Evolutionary conservation across 2,888 invertebrate genomes (phyloP), one percentile per base, ranked within the genome.

Genomic region (Nycteola revayana): DNA sequence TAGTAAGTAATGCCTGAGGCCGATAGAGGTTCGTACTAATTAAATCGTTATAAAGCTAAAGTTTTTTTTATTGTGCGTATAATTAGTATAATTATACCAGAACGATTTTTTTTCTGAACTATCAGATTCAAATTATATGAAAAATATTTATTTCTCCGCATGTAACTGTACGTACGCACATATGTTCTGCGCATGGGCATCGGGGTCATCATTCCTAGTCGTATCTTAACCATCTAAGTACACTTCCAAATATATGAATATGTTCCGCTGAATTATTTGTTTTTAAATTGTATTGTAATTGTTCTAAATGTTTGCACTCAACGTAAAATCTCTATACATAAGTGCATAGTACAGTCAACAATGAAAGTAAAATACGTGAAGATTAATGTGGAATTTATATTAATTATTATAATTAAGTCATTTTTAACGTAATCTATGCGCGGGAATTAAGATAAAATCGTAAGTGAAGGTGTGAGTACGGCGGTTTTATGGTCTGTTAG

Each of bases 181-280:
- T 21, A 18, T 47, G 52, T 55, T 52, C 46, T 61, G 61, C 66
- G 61, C 44, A 9, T 60, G 66, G 38, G 57, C 72, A 70, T 57
- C 56, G 58, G 49, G 73, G 71, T 63, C 73, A n/a, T n/a, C n/a
- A n/a, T n/a, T n/a, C n/a, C n/a, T n/a, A n/a, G 35, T 10, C 35
- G 17, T 34, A 46, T 46, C 43, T 42, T 33, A 30, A 42, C 36
- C 44, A 45, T 54, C 54, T 51, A 14, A 14, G 14, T 14, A 14
- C 45, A 49, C 50, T 41, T 30, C 56, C 43, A 32, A 50, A 49
- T 53, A 51, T 45, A 28, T 4, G 7, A 9, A 9, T 41, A 48
- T 51, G 46, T 55, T 30, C 35, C 44, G 44, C 28, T 35, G 46
- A 38, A 39, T 30, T 42, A 32, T 36, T 47, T 48, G 36, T 60